Evolutionary conservation across 2,797 vertebrate genomes (phyloP), one percentile per base, ranked within the genome.

Genomic region (Rhinatrema bivittatum): DNA sequence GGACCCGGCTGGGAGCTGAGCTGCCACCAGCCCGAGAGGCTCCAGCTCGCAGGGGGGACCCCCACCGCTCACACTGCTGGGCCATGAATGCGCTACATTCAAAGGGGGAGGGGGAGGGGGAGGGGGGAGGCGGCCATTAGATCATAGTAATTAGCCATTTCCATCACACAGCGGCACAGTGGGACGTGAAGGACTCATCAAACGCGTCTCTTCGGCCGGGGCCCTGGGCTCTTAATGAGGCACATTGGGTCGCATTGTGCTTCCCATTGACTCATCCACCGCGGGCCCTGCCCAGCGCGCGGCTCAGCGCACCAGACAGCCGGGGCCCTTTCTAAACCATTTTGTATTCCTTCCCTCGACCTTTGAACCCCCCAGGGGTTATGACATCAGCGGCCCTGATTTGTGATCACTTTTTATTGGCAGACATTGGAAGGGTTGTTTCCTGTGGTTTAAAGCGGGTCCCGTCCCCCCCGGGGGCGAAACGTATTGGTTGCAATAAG

Each of bases 131-230:
- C 48, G 71, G 68, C 81, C 82, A 86, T 86, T 87, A 86, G 84
- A 87, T 87, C 84, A 87, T 84, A 76, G 80, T 83, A 74, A 86
- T 86, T 83, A 83, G 81, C 77, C 82, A 81, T 85, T 81, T 49
- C 70, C 80, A 78, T 60, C 70, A 62, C 79, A 75, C 65, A 63
- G 78, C 74, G 78, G 65, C 82, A 75, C 81, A 72, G 74, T 61
- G 74, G 84, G 81, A 73, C 62, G 42, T 59, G 56, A 9, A 72
- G 68, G 70, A 71, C 66, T 78, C 83, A 82, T 86, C 84, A 84
- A 86, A 83, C 83, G 81, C 76, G 80, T 63, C 79, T 63, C 76
- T 68, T 67, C 54, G 47, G 37, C 57, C 57, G 16, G 50, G 16
- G 50, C 60, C 50, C 66, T 41, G 21, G 40, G 66, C 68, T 5